A percentile compares a stretch with the other conserved stretches of the same genome.
Conservation (phyloP, 2,888 invertebrate species). For the Taphrorychus bicolor region DNA sequence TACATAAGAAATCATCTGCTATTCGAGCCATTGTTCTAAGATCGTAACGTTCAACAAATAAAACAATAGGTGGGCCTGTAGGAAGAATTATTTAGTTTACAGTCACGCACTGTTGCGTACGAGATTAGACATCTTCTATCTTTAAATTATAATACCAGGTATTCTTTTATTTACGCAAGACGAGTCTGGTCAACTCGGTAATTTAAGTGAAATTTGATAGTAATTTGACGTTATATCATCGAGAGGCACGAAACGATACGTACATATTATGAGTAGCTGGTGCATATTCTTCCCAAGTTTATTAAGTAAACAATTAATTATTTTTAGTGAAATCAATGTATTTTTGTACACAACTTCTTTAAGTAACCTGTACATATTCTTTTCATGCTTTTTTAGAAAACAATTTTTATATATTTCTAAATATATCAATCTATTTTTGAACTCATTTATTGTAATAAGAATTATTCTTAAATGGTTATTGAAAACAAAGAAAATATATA, state of each 20-base stretch:
- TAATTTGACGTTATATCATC: neutral
- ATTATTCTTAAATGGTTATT: no score
- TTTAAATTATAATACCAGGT: conserved; percentile 1
- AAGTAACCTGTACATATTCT: no score
- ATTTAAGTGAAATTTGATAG: conserved; percentile 4
- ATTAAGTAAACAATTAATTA: no score
- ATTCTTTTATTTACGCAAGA: conserved; percentile 6
- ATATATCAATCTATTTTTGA: no score
- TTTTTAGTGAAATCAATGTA: no score
- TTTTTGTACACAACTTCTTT: no score
- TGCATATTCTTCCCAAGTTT: no score
- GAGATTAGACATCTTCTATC: conserved; percentile 5
- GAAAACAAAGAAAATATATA: no score
- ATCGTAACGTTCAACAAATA: neutral
- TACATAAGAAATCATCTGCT: neutral
- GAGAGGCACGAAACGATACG: neutral
- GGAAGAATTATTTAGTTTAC: conserved; percentile 6
- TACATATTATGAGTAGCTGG: neutral
- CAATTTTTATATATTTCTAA: no score
- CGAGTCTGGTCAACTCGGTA: neutral
- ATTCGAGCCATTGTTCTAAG: neutral
- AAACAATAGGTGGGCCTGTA: conserved; percentile 8
- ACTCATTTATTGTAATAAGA: no score
- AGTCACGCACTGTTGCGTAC: conserved; percentile 18
- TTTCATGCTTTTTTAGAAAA: no score